phyloP scores from a whole-genome alignment of 2,888 invertebrate genomes.

The Alsophila aescularia region DNA sequence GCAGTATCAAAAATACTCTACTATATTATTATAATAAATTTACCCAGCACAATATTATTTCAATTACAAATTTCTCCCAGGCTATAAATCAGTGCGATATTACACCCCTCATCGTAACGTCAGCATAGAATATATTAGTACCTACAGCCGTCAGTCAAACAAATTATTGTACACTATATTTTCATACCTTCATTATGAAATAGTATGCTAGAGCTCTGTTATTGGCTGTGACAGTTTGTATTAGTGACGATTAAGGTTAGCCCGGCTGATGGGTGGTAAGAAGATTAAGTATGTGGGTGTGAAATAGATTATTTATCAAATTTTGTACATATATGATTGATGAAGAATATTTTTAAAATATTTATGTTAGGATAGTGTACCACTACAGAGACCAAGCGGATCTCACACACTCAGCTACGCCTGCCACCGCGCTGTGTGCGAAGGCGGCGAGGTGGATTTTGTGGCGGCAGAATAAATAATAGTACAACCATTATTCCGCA shows the following conservation, averaged over 20 bases:
- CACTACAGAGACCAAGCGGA: too few species aligned
- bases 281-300: background rate
- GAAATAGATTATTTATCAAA: background rate
- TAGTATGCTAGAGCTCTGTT: background rate
- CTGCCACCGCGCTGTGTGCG: too few species aligned
- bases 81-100: constrained; percentile 13
- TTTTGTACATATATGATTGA: too few species aligned
- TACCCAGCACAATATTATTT: background rate
- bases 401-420: too few species aligned
- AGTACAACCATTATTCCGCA: too few species aligned
- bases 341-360: too few species aligned
- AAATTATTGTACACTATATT: constrained; percentile 14
- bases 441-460: too few species aligned
- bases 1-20: too few species aligned
- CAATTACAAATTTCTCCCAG: constrained; percentile 1
- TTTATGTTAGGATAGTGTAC: too few species aligned
- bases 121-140: too few species aligned
- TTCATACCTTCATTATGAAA: background rate
- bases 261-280: background rate
- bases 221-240: background rate
- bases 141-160: constrained; percentile 15
- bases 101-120: background rate
- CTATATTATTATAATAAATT: background rate
- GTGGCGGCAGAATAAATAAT: too few species aligned
- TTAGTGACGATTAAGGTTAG: background rate